phyloP scores from a whole-genome alignment of 2,888 invertebrate genomes.

The Sphaerophoria rueppellii region DNA sequence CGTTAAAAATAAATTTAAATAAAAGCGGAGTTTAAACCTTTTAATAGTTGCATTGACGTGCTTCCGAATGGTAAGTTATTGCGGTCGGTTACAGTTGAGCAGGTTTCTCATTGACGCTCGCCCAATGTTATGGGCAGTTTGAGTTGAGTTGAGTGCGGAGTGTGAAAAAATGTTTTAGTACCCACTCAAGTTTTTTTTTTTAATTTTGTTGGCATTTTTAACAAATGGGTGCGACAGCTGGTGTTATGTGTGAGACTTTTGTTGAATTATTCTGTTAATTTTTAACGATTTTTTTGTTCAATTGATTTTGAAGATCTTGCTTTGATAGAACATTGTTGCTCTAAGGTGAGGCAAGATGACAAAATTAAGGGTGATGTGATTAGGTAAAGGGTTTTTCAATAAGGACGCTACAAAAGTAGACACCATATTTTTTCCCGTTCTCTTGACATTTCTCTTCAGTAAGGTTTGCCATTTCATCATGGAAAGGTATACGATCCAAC shows the following conservation, averaged over 20 bases:
- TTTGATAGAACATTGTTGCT: too few species aligned
- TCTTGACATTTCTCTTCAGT: too few species aligned
- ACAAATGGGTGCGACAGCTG: slow-evolving; percentile 44
- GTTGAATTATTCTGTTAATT: too few species aligned
- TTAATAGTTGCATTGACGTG: slow-evolving; percentile 55
- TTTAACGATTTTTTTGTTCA: too few species aligned
- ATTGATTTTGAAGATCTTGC: too few species aligned
- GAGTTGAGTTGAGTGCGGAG: slow-evolving; percentile 25
- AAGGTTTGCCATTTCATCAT: too few species aligned
- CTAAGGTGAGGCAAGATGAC: not conserved
- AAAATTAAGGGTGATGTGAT: too few species aligned
- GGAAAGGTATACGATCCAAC: too few species aligned
- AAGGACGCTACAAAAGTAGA: too few species aligned
- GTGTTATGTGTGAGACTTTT: not conserved
- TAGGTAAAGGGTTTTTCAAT: too few species aligned
- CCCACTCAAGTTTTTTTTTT: slow-evolving; percentile 4
- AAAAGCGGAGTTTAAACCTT: slow-evolving; percentile 55
- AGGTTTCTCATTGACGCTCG: slow-evolving; percentile 71
- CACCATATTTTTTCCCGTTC: too few species aligned
- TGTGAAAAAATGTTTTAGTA: slow-evolving; percentile 64
- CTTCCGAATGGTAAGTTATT: slow-evolving; percentile 73
- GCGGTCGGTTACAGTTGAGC: slow-evolving; percentile 71
- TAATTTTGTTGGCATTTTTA: slow-evolving; percentile 29
- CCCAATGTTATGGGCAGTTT: not conserved
- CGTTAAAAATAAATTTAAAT: not conserved